Evolutionary conservation across 2,797 vertebrate species (phyloP), one percentile per base, ranked within the genome.

Genomic region (Karalla daura): DNA sequence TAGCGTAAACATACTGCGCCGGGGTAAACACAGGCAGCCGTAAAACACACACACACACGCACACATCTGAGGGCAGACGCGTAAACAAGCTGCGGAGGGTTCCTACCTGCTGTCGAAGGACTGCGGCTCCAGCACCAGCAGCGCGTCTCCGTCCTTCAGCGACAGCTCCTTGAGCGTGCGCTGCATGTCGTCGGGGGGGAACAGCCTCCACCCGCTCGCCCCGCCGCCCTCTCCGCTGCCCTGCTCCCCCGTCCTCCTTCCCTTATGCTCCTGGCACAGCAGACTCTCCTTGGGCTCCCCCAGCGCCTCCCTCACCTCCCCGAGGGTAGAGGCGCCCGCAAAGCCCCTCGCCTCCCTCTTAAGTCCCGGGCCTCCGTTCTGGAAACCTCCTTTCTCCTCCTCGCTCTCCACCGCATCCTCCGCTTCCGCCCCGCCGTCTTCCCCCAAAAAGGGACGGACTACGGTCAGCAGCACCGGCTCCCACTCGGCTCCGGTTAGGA

Each of bases 401-500:
- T 65, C 61, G 7, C 54, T 56, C 14, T 75, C 76, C 3, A 36
- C 65, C 32, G 27, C 54, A 0, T 74, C 68, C 50, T 63, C 68
- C 49, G 13, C 39, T 13, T 52, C 78, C 23, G 40, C 49, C 4
- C 46, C 86, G 64, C 33, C 89, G 39, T 0, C 81, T 54, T 86
- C 91, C 1, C 47, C 88, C 45, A 18, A 73, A 69, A 75, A 91
- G 11, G 94, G 84, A n/a, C 84, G 94, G 25, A 98, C 90, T 1
- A 98, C 86, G 0, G 89, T 97, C 24, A 99, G 53, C 37, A 98
- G 87, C 81, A 98, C 88, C 0, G 98, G 98, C 76, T 98, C 95
- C n/a, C 92, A 95, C 54, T 96, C 94, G 0, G 88, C 76, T 32
- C 97, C 97, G 0, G 89, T 90, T 32, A 91, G 86, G 47, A 98